Conservation (phyloP, 2,113 vertebrate genomes). For the Hystrix cristata region DNA sequence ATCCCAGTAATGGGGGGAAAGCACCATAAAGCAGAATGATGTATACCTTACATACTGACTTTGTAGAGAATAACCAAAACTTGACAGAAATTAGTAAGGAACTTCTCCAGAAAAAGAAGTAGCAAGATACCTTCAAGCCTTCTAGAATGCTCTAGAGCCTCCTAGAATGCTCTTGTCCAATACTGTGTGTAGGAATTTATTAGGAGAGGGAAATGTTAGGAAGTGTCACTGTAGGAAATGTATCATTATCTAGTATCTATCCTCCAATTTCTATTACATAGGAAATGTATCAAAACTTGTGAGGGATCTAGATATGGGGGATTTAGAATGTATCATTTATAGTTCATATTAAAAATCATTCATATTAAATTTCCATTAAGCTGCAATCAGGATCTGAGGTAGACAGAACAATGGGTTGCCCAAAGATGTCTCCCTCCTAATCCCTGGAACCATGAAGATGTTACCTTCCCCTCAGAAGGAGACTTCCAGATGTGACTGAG, state of each 20-base stretch:
- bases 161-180: not conserved
- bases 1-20: not conserved
- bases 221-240: not conserved
- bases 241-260: not conserved
- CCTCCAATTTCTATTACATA: not conserved
- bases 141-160: not conserved
- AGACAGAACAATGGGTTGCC: not conserved
- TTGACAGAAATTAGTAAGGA: conserved; percentile 7
- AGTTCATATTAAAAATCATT: not conserved
- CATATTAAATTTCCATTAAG: not conserved
- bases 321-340: not conserved
- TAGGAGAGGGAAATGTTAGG: not conserved
- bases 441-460: not conserved
- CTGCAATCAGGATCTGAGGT: not conserved
- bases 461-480: not conserved
- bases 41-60: not conserved
- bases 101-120: not conserved
- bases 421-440: not conserved
- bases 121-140: not conserved
- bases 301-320: not conserved
- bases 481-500: not conserved
- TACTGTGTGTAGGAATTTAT: not conserved
- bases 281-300: not conserved
- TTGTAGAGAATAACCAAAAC: conserved; percentile 2
- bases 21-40: not conserved